Evolutionary conservation across 1,140 invertebrate species (phyloP), one percentile per base, ranked within the genome.

Genomic region (Harpegnathos saltator): DNA sequence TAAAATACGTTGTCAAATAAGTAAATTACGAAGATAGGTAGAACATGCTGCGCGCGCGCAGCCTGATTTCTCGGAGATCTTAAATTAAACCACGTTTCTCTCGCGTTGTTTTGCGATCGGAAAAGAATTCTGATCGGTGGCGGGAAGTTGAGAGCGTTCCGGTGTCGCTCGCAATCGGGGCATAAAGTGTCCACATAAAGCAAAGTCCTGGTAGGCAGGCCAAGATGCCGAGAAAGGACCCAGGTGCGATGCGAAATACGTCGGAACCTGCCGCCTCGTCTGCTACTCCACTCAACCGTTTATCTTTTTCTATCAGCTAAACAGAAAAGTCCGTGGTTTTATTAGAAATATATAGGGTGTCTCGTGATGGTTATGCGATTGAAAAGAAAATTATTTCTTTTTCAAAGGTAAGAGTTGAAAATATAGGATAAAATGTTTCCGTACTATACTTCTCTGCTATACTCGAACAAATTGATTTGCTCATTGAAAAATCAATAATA

Each of bases 171-270:
- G 93, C 93, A 94, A 94, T 94, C 94, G 92, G 91, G 91, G 93
- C 94, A 94, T 94, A 94, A 94, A 94, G 92, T 94, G 92, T 93
- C 89, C 90, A 88, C 92, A 92, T 92, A 92, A 93, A 93, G 90
- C 91, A 91, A 92, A 90, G 85, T 89, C 89, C 65, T 61, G 78
- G 81, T 86, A 59, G 83, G 85, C 84, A 44, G 38, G 24, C 72
- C 80, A 83, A 85, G 71, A 74, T 68, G 48, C 61, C 83, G 87
- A 89, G 85, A 77, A 84, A 78, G 85, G 89, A 87, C 59, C 73
- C 62, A 72, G 66, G 71, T 48, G 75, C 61, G 38, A 83, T 5
- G 62, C 29, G 48, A 26, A 71, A 59, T 38, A 29, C 78, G 4
- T 11, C 48, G 29, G 44, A 29, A 17, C 61, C 29, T 22, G 61